These are phyloP conservation scores for Hydractinia symbiolongicarpus DNA, from an alignment of 30 jellyfish, hydroid and myxozoan species.

Conservation along the genomic window DNA sequence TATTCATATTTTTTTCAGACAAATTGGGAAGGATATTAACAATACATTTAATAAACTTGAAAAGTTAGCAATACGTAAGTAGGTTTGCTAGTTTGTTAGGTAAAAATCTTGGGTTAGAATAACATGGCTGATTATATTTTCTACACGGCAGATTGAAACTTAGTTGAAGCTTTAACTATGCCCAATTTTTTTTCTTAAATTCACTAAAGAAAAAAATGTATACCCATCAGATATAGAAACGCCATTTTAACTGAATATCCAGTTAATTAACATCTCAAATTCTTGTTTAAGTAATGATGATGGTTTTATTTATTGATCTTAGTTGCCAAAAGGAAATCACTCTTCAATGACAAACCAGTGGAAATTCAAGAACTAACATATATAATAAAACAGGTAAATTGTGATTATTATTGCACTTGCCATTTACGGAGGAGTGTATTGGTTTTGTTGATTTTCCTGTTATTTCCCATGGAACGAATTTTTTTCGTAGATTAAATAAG, in stretches of 20 bases:
- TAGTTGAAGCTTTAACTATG: too few species aligned
- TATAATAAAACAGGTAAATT: slow-evolving; percentile 85
- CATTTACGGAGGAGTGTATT: too few species aligned
- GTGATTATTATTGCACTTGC: not conserved
- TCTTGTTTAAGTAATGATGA: not conserved
- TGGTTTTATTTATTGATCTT: not conserved
- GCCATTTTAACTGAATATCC: too few species aligned
- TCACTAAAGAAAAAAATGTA: too few species aligned
- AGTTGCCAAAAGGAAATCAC: slow-evolving; percentile 96
- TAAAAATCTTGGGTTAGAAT: not conserved
- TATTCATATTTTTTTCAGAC: slow-evolving; percentile 20
- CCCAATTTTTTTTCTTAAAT: too few species aligned
- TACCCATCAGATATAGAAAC: too few species aligned
- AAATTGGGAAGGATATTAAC: slow-evolving; percentile 87
- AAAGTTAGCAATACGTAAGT: slow-evolving; percentile 90
- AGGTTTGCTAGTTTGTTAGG: not conserved
- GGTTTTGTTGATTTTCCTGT: too few species aligned
- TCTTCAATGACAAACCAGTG: slow-evolving; percentile 89
- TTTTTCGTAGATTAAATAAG: too few species aligned
- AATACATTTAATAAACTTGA: slow-evolving; percentile 87
- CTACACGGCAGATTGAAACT: too few species aligned
- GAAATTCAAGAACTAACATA: slow-evolving; percentile 96
- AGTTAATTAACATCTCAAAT: too few species aligned
- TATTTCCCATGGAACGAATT: too few species aligned
- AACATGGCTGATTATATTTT: too few species aligned